phyloP scores from a whole-genome alignment of 2,113 vertebrate genomes.

The Gnathonemus echidnorhynchus region DNA sequence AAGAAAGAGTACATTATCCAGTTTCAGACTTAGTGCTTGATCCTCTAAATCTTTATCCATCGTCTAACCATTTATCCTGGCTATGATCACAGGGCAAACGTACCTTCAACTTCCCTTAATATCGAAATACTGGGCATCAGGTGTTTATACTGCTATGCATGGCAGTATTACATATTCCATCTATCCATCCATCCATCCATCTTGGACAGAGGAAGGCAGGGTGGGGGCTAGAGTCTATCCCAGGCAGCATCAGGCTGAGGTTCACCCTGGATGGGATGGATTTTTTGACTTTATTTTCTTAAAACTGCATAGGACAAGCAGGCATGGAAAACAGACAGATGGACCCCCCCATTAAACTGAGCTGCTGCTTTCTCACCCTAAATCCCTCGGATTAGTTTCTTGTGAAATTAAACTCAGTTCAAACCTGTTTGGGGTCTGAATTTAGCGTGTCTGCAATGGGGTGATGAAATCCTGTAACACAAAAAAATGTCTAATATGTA shows the following conservation, averaged over 20 bases:
- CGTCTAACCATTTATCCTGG: neutral
- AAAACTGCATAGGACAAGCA: neutral
- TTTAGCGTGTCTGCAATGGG: neutral
- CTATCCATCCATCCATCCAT: neutral
- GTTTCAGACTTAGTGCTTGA: neutral
- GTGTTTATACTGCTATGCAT: neutral
- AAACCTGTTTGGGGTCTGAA: neutral
- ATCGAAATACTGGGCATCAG: neutral
- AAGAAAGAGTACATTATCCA: neutral
- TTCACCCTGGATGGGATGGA: neutral
- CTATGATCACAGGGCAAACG: neutral
- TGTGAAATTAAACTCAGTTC: neutral
- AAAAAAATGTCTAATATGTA: neutral
- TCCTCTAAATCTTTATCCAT: neutral
- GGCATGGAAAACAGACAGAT: neutral
- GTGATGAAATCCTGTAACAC: neutral
- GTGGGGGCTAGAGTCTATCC: neutral
- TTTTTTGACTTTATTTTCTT: neutral
- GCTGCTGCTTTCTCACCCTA: neutral
- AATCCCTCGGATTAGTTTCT: neutral
- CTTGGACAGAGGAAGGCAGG: neutral
- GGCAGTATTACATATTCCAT: neutral
- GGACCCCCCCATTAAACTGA: neutral
- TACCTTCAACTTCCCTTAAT: neutral
- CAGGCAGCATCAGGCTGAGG: neutral